Conservation (phyloP, 2,888 invertebrate genomes). For the Drosophila paranaensis region DNA sequence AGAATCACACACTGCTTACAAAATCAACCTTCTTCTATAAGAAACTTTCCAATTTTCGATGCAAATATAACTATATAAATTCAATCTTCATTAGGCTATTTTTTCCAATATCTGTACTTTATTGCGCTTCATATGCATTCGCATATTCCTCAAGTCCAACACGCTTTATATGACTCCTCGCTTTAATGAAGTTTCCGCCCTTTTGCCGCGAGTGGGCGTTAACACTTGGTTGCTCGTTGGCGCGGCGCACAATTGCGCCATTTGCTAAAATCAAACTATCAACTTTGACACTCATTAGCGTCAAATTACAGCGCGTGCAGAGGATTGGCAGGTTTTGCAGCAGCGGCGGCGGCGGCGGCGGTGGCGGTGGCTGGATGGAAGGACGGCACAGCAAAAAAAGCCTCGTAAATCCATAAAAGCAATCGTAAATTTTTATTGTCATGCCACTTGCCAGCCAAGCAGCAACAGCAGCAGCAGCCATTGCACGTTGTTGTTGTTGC, state of each 20-base stretch:
- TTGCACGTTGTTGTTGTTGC: constrained; percentile 8
- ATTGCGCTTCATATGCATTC: neutral
- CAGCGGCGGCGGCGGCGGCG: neutral
- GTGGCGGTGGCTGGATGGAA: constrained; percentile 3
- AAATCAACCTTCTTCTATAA: neutral
- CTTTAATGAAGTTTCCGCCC: constrained; percentile 3
- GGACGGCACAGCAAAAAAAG: constrained; percentile 23
- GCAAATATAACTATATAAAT: neutral
- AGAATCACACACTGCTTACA: neutral
- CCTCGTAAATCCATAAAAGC: constrained; percentile 81
- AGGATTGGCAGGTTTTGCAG: constrained; percentile 13
- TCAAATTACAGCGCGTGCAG: constrained; percentile 72
- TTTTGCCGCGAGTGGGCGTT: constrained; percentile 27
- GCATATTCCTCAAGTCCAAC: neutral
- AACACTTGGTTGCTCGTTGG: constrained; percentile 15
- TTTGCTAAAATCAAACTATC: constrained; percentile 76
- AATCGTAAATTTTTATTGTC: constrained; percentile 80
- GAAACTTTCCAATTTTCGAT: neutral
- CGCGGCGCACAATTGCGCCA: constrained; percentile 59
- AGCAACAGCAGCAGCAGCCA: constrained; percentile 17
- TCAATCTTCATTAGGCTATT: neutral
- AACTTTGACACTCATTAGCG: constrained; percentile 81
- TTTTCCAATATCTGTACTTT: neutral
- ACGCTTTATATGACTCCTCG: neutral
- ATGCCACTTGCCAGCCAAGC: constrained; percentile 71